Evolutionary conservation across 1,140 invertebrate genomes (phyloP).

Genomic region (Oreohelix idahoensis): DNA sequence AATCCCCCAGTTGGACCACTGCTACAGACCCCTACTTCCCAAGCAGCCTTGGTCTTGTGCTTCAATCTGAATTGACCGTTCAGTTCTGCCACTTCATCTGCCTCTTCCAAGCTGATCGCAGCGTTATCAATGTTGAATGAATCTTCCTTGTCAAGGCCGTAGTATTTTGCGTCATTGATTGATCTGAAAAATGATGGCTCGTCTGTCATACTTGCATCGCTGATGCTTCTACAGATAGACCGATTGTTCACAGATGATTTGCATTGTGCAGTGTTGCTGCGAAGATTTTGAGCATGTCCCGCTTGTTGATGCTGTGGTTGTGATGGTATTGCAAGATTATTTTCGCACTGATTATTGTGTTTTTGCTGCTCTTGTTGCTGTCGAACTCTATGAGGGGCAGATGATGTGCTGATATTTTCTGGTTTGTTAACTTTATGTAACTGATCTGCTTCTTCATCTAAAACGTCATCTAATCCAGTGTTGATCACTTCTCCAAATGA

Average conservation of each 20-base stretch:
- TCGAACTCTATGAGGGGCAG: too few species aligned
- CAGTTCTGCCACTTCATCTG: neutral
- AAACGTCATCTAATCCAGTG: neutral
- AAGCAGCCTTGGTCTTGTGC: neutral
- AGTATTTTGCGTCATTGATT: constrained; percentile 6
- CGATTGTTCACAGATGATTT: neutral
- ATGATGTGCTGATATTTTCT: neutral
- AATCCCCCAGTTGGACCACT: too few species aligned
- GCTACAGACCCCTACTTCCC: too few species aligned
- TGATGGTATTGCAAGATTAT: neutral
- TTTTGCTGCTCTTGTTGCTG: too few species aligned
- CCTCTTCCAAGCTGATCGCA: neutral
- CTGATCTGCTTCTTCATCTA: neutral
- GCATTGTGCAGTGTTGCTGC: neutral
- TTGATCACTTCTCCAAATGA: too few species aligned
- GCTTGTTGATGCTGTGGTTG: neutral
- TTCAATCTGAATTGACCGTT: neutral
- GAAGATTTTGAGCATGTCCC: neutral
- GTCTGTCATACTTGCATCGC: neutral
- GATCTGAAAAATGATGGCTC: neutral
- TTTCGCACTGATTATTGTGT: neutral
- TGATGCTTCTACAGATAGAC: constrained; percentile 1
- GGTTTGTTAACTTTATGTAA: neutral
- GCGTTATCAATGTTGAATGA: neutral
- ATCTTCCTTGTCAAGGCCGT: neutral